A percentile compares a stretch with the other conserved stretches of the same genome.
Conservation (phyloP, 2,888 invertebrate genomes). For the Synanthedon andrenaeformis region DNA sequence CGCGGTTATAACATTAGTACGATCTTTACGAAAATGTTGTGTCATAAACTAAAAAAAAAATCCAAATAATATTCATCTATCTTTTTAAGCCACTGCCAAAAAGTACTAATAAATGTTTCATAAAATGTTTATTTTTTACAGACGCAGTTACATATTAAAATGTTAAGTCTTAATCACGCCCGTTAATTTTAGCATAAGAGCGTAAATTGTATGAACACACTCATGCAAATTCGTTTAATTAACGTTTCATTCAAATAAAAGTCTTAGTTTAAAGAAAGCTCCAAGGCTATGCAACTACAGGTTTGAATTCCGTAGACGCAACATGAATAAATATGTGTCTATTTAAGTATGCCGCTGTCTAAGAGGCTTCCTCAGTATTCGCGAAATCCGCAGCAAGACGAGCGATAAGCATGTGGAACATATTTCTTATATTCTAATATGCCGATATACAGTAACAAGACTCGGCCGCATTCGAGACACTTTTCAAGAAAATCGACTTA, state of each 20-base stretch:
- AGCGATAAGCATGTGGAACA: slow-evolving; percentile 12
- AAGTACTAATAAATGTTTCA: too few species aligned
- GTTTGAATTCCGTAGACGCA: not conserved
- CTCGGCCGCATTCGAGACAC: slow-evolving; percentile 7
- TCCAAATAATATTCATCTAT: too few species aligned
- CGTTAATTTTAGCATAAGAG: not conserved
- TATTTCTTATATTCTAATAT: slow-evolving; percentile 3
- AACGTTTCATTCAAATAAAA: not conserved
- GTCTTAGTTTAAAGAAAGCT: not conserved
- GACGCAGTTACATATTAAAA: too few species aligned
- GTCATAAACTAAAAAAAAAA: too few species aligned
- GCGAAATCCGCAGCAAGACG: slow-evolving; percentile 4
- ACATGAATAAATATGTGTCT: not conserved
- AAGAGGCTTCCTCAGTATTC: not conserved
- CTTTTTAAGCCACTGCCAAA: too few species aligned
- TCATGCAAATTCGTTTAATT: not conserved
- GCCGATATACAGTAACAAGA: not conserved
- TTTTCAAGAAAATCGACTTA: slow-evolving; percentile 24
- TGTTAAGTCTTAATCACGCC: too few species aligned
- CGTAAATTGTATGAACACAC: not conserved
- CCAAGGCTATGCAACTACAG: not conserved
- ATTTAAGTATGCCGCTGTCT: not conserved
- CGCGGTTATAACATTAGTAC: too few species aligned
- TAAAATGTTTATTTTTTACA: too few species aligned
- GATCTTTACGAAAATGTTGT: too few species aligned